Evolutionary conservation across 2,113 vertebrate genomes (phyloP), one percentile per base, ranked within the genome.

Genomic region (Hassar affinis): DNA sequence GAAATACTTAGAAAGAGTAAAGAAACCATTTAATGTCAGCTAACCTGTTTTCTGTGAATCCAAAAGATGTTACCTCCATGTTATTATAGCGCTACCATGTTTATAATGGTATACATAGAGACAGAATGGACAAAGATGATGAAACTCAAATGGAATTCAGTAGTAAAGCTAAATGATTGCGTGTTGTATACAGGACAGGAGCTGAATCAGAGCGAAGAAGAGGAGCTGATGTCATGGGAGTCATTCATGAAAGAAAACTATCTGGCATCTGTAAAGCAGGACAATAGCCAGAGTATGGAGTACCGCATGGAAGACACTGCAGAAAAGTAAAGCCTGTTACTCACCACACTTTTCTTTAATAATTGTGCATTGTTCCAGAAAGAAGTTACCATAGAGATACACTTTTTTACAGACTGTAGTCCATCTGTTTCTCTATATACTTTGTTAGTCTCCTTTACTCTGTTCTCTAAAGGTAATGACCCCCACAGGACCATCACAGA

Each of bases 191-290:
- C 79, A 99, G 98, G 95, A 86, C 90, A 93, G 54, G 91, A 94
- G 85, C 92, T 99, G 68, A 85, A 92, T 87, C 92, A 93, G 86
- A 91, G 86, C 0, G 95, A 98, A 90, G 97, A 98, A 82, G 94
- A 94, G 0, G 95, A 95, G 4, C 91, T 99, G 0, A 88, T 99
- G 33, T 95, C 95, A 0, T 99, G 98, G 98, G 97, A 99, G 90
- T 88, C 89, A 33, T 93, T 94, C 88, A 94, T 98, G 93, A 98
- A 97, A 89, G 97, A 98, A 90, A 95, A 88, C 87, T 98, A 97
- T 89, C 90, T 99, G 87, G 91, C 95, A 74, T 92, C 92, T 81
- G 91, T 88, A 25, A 93, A 94, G 84, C 84, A 89, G 81, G 93
- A 94, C 86, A 90, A 91, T 85, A 94, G 88, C 74, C 93, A 96